Percentiles rank a stretch among this genome's conserved stretches.
phyloP scores from a whole-genome alignment of 2,113 vertebrate genomes.

The Platanista minor region DNA sequence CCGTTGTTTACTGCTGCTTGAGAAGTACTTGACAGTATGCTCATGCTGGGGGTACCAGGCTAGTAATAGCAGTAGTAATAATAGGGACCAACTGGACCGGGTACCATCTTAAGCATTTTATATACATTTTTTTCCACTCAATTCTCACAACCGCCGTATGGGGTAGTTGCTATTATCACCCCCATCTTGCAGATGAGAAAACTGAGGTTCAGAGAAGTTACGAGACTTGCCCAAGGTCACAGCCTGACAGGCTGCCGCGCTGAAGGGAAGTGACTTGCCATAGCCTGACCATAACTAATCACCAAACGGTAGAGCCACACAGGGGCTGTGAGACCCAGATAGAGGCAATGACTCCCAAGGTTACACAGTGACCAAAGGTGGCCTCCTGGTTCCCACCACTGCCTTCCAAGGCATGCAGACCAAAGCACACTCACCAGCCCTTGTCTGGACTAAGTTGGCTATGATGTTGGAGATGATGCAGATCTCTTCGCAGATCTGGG shows the following conservation, averaged over 20 bases:
- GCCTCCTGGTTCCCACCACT: background rate
- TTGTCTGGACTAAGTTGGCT: slow-evolving; percentile 85
- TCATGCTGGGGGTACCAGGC: background rate
- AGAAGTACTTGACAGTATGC: too few relatives aligned
- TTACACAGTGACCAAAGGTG: too few relatives aligned
- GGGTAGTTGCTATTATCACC: background rate
- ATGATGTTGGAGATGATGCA: slow-evolving; percentile 80
- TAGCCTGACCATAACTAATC: background rate
- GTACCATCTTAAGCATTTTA: background rate
- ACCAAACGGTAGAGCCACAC: background rate
- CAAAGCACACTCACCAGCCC: slow-evolving; percentile 80
- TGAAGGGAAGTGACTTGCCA: background rate
- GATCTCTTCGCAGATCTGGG: slow-evolving; percentile 77
- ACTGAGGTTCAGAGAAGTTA: background rate
- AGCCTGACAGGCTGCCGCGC: background rate
- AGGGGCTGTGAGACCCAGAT: background rate
- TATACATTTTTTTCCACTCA: background rate
- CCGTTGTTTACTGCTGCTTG: background rate
- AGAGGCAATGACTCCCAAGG: background rate
- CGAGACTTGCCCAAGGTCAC: background rate
- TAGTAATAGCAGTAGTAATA: too few relatives aligned
- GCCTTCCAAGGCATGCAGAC: background rate
- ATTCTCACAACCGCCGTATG: background rate
- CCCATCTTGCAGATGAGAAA: background rate
- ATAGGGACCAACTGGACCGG: background rate